A percentile compares a stretch with the other conserved stretches of the same genome.
Conservation (phyloP, 2,113 vertebrate species). For the Muscicapa adusta region DNA sequence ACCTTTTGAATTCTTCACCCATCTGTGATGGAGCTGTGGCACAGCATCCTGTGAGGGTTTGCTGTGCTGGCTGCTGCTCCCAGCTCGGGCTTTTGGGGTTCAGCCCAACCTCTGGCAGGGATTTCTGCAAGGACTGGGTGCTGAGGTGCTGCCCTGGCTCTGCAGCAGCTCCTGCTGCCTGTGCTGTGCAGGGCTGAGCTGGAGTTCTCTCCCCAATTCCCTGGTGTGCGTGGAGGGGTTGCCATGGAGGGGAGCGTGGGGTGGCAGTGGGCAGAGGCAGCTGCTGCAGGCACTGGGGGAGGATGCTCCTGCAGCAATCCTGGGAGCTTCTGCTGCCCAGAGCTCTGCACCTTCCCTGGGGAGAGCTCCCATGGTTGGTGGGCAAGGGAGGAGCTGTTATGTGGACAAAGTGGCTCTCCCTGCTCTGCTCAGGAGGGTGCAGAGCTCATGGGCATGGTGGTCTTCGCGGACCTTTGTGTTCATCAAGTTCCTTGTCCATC, state of each 20-base stretch:
- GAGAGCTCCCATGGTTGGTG: fast-evolving
- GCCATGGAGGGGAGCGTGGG: constrained; percentile 53
- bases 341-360: fast-evolving
- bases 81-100: not conserved
- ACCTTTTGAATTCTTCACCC: not conserved
- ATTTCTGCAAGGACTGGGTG: fast-evolving
- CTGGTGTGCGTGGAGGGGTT: not conserved
- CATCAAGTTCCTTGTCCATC: not conserved
- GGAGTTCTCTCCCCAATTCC: not conserved
- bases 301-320: not conserved
- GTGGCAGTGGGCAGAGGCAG: constrained; percentile 37
- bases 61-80: not conserved
- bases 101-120: not conserved
- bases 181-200: not conserved
- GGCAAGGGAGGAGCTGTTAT: not conserved
- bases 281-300: not conserved
- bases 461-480: not conserved
- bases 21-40: not conserved
- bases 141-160: too few species aligned
- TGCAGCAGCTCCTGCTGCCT: not conserved
- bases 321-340: not conserved
- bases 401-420: fast-evolving
- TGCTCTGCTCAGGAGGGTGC: fast-evolving
- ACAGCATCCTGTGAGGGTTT: not conserved
- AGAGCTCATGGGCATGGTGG: fast-evolving